Evolutionary conservation across 1,140 invertebrate species (phyloP).

Genomic region (Drosophila obscura): DNA sequence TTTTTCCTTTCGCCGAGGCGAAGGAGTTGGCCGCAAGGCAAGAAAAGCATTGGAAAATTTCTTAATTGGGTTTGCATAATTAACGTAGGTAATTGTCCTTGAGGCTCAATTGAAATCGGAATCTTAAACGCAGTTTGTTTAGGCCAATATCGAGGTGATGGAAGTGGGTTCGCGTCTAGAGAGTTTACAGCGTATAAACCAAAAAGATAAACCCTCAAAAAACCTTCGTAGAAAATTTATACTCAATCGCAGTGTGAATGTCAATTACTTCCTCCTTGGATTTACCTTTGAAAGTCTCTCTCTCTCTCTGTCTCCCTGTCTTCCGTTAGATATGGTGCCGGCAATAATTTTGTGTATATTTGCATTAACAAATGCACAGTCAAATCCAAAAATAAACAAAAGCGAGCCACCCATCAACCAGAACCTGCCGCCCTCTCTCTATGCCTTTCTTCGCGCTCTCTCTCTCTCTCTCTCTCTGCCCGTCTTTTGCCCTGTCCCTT

Average conservation of each 20-base stretch:
- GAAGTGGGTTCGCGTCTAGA: no score
- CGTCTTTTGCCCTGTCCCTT: slow-evolving; percentile 9
- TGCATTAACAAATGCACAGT: slow-evolving; percentile 65
- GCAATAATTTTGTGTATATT: slow-evolving; percentile 49
- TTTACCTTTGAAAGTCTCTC: not conserved
- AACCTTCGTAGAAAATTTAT: not conserved
- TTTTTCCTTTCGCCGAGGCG: slow-evolving; percentile 26
- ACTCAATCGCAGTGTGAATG: slow-evolving; percentile 31
- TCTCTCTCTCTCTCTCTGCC: no score
- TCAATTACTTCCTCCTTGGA: slow-evolving; percentile 34
- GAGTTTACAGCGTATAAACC: no score
- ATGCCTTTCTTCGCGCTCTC: no score
- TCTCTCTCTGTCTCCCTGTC: not conserved
- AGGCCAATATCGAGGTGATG: not conserved
- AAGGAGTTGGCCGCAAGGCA: slow-evolving; percentile 19
- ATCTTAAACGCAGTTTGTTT: slow-evolving; percentile 37
- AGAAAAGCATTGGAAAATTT: slow-evolving; percentile 53
- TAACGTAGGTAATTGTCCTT: slow-evolving; percentile 67
- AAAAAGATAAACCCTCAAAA: not conserved
- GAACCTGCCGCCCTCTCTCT: slow-evolving; percentile 17
- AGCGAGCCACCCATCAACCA: slow-evolving; percentile 11
- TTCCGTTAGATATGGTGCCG: not conserved
- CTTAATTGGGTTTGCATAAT: slow-evolving; percentile 80
- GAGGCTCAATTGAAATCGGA: slow-evolving; percentile 25
- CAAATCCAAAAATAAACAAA: slow-evolving; percentile 57